Conservation (phyloP, 64 coral and sea anemone genomes). For the Montipora capricornis region DNA sequence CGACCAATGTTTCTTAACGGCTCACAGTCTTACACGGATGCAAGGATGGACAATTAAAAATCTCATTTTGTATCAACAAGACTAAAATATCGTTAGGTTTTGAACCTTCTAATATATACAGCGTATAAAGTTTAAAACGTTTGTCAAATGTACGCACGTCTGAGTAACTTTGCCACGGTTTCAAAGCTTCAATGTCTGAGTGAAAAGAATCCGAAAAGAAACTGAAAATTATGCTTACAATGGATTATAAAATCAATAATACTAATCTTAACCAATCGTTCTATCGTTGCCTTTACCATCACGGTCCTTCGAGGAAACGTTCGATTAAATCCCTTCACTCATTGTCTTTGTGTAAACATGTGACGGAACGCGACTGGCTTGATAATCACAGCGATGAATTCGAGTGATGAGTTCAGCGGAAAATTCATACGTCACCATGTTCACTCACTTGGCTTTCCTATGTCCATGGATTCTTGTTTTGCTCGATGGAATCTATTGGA, state of each 20-base stretch:
- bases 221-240: no score
- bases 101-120: no score
- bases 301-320: not conserved
- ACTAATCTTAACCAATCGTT: not conserved
- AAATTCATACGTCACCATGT: no score
- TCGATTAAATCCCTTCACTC: no score
- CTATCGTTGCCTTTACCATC: not conserved
- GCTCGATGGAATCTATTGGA: conserved; percentile 83
- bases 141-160: not conserved
- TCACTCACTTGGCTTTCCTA: not conserved
- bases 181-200: no score
- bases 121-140: not conserved
- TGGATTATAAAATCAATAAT: no score
- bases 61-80: no score
- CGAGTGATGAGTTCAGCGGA: not conserved
- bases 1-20: not conserved
- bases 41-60: not conserved
- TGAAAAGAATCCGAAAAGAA: not conserved
- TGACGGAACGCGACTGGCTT: no score
- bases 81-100: no score
- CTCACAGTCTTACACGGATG: not conserved
- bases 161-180: not conserved
- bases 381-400: not conserved
- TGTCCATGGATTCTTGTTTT: conserved; percentile 82
- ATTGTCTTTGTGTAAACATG: no score